These are phyloP conservation scores for Amblyopsis hoosieri DNA, from an alignment of 2,797 vertebrate species.

Conservation along the genomic window DNA sequence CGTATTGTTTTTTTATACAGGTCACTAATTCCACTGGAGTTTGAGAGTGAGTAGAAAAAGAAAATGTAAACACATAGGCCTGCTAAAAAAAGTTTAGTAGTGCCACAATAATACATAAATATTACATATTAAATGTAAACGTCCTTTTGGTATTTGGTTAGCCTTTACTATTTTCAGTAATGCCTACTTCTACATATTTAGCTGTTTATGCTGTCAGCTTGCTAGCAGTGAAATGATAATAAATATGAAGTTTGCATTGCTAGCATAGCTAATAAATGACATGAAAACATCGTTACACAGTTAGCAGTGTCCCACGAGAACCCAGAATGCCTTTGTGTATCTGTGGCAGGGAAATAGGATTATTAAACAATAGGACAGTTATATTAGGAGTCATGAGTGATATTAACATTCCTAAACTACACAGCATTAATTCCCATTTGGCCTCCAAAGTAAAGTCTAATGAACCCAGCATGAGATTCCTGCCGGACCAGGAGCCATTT, in stretches of 20 bases:
- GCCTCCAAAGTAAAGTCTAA: constrained; percentile 64
- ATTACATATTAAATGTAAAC: constrained; percentile 24
- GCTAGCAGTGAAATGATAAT: no score
- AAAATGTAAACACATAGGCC: background rate
- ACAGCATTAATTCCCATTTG: constrained; percentile 47
- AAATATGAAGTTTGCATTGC: no score
- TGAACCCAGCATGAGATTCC: constrained; percentile 55
- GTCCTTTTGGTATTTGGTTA: constrained; percentile 16
- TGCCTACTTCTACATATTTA: no score
- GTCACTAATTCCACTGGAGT: background rate
- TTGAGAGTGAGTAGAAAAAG: constrained; percentile 31
- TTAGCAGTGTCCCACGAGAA: constrained; percentile 25
- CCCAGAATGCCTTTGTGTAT: constrained; percentile 6
- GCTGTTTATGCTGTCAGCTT: no score
- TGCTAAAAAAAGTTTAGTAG: constrained; percentile 9
- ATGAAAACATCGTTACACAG: background rate
- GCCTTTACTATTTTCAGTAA: constrained; percentile 12
- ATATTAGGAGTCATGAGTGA: constrained; percentile 49
- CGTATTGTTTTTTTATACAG: background rate
- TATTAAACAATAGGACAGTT: constrained; percentile 22
- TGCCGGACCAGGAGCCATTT: constrained; percentile 59
- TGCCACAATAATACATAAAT: no score
- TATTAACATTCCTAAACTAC: constrained; percentile 45
- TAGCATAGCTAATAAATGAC: background rate
- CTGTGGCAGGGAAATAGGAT: constrained; percentile 11